Evolutionary conservation across 2,888 invertebrate species (phyloP), one percentile per base, ranked within the genome.

Genomic region (Hedya salicella): DNA sequence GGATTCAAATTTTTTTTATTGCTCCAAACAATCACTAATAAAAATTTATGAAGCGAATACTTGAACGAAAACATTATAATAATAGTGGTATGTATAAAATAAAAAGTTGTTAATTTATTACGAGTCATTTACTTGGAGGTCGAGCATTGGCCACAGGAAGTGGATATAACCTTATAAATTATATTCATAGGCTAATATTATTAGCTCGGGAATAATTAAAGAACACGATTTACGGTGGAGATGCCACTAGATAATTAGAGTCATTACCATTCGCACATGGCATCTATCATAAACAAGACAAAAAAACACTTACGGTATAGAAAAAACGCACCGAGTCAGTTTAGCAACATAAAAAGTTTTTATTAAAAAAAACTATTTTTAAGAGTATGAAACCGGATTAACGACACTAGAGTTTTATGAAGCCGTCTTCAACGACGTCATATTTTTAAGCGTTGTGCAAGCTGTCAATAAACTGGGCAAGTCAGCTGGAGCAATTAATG

Each of bases 101-200:
- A 62, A 68, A 69, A 71, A 73, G 70, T 70, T 71, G 62, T 72
- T 70, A 76, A 73, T 78, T 75, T 76, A 76, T 75, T 73, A 75
- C 69, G 56, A 78, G 75, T 71, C 65, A 75, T 78, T 79, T 68
- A 75, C 70, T 79, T 75, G 76, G 81, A 81, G 83, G 81, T 75
- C 79, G 83, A 75, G 39, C 81, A 78, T 78, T 78, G 78, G 67
- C 71, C 79, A 77, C 80, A 77, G 84, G 83, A 84, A 81, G 76
- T 75, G 53, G 70, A 74, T 70, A 75, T 78, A 76, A 78, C 74
- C 72, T 77, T 78, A 78, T 75, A 78, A 74, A 78, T 79, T 76
- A 75, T 73, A 73, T 73, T 76, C 74, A 78, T 75, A 77, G 68
- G 63, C 72, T 73, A 72, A 75, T 74, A 74, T 69, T 75, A 56